A percentile compares a stretch with the other conserved stretches of the same genome.
Conservation (phyloP, 1,140 invertebrate species). For the Protaetia brevitarsis region DNA sequence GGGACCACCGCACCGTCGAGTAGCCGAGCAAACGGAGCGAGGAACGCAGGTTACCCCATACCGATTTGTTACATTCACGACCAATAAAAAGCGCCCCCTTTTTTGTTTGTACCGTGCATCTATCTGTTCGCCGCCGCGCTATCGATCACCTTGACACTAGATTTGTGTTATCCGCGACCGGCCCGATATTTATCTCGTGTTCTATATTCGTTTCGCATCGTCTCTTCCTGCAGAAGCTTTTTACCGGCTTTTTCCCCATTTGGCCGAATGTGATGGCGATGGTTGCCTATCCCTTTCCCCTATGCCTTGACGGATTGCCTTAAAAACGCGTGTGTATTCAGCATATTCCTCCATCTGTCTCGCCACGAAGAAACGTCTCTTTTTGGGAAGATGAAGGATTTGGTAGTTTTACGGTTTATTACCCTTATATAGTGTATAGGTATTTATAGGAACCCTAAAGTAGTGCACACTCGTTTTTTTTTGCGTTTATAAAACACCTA, state of each 20-base stretch:
- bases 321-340: not conserved
- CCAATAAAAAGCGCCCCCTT: conserved; percentile 33
- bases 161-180: conserved; percentile 36
- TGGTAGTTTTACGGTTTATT: not conserved
- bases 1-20: not conserved
- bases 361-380: not conserved
- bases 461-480: no score
- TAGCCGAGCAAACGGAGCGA: conserved; percentile 1
- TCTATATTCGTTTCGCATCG: conserved; percentile 27
- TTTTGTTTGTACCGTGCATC: conserved; percentile 35
- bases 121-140: conserved; percentile 28
- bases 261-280: no score
- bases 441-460: no score
- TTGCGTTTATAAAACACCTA: no score
- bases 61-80: conserved; percentile 35
- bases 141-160: conserved; percentile 36
- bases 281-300: not conserved
- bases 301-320: not conserved
- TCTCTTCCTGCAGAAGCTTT: conserved; percentile 23
- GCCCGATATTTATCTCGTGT: conserved; percentile 34
- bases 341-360: not conserved
- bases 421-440: no score
- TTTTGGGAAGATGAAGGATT: not conserved
- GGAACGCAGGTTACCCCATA: not conserved
- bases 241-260: not conserved